Conservation (phyloP, 1,140 invertebrate species). For the Nomia melanderi region DNA sequence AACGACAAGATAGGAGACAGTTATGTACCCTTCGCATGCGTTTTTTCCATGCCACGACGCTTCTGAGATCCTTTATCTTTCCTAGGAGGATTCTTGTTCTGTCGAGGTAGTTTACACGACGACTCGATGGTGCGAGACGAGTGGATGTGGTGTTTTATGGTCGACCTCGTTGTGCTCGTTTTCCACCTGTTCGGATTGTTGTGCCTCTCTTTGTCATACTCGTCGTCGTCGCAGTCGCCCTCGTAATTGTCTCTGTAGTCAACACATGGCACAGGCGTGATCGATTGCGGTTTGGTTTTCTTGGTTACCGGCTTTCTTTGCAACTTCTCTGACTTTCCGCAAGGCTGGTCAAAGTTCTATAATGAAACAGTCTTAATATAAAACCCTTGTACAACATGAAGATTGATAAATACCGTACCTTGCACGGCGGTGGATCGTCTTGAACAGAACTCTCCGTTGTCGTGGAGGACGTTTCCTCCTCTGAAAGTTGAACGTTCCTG, state of each 20-base stretch:
- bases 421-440: conserved; percentile 77
- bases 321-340: conserved; percentile 76
- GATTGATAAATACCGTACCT: conserved; percentile 34
- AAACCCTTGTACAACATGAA: too few species aligned
- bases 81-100: conserved; percentile 71
- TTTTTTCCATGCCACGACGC: conserved; percentile 72
- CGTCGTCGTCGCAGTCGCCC: conserved; percentile 79
- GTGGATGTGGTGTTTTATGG: conserved; percentile 70
- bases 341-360: conserved; percentile 68
- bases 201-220: conserved; percentile 78
- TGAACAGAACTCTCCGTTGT: conserved; percentile 87
- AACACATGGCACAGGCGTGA: conserved; percentile 63
- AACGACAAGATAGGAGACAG: too few species aligned
- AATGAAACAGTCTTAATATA: background rate
- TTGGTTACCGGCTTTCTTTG: conserved; percentile 74
- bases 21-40: conserved; percentile 67
- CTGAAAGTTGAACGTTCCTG: conserved; percentile 77
- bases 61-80: conserved; percentile 78
- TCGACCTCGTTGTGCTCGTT: conserved; percentile 70
- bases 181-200: conserved; percentile 79
- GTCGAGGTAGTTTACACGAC: conserved; percentile 69
- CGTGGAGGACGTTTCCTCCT: conserved; percentile 88
- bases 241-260: conserved; percentile 80
- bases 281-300: conserved; percentile 71
- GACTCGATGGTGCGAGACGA: conserved; percentile 66